Percentiles rank a stretch among this genome's conserved stretches.
phyloP scores from a whole-genome alignment of 2,797 vertebrate genomes.

The Cottoperca gobio region DNA sequence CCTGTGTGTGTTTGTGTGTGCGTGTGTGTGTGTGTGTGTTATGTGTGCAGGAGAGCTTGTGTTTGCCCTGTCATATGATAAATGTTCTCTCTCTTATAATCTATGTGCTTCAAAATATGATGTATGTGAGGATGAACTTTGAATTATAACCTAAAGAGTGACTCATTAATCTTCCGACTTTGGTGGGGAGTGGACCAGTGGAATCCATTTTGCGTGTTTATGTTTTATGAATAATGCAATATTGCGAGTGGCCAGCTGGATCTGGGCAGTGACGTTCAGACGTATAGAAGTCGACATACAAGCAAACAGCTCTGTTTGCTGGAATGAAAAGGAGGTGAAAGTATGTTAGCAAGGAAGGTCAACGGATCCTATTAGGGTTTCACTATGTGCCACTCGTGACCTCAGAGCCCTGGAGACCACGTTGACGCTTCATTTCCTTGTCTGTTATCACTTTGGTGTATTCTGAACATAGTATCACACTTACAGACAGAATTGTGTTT shows the following conservation, averaged over 20 bases:
- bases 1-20: constrained; percentile 33
- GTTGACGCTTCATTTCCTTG: not conserved
- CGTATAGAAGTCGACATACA: constrained; percentile 68
- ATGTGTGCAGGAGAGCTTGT: constrained; percentile 78
- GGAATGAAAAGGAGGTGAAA: constrained; percentile 58
- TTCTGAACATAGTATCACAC: not conserved
- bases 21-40: constrained; percentile 36
- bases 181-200: constrained; percentile 81
- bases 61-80: constrained; percentile 87
- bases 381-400: constrained; percentile 40
- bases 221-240: constrained; percentile 88
- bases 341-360: constrained; percentile 69
- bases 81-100: constrained; percentile 90
- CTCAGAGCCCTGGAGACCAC: constrained; percentile 31
- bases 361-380: constrained; percentile 54
- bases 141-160: constrained; percentile 91
- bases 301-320: constrained; percentile 81
- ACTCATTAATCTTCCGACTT: constrained; percentile 90
- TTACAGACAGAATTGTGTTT: not conserved
- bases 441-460: not conserved
- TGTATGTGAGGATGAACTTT: constrained; percentile 92
- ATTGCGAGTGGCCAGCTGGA: constrained; percentile 83
- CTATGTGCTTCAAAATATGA: constrained; percentile 93
- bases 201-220: constrained; percentile 83
- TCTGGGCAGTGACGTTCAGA: constrained; percentile 74